Base-by-base conservation (phyloP, 2,113 vertebrate species). In the Sialia sialis region DNA sequence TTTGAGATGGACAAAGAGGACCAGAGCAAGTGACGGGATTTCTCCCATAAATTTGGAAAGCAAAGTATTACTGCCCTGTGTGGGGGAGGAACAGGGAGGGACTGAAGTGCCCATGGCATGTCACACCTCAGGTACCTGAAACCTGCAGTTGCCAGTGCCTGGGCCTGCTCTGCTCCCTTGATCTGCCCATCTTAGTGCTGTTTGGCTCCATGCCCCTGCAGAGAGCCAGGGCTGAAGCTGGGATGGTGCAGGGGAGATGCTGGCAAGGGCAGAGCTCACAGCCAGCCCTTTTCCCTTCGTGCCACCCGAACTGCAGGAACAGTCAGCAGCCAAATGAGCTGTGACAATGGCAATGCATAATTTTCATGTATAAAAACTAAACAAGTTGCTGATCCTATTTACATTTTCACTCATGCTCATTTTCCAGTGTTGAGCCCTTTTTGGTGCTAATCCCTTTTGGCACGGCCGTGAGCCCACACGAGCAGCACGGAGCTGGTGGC, bases 321-420 rank as follows among this genome's bases (percentile, higher is more conserved):
- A 5, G 20, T 3, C 4, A 0, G 38, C 79, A 82, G 48, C 54
- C n/a, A 16, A 63, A 43, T 0, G 30, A 86, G 63, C 52, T 38
- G 75, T 8, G 66, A 63, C 22, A 38, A 34, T 0, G 13, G 38
- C 0, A 2, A 55, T 2, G n/a, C 0, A 5, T 15, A 16, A 68
- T 68, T 48, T 52, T 41, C 56, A 54, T 0, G 4, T 26, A 13
- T 16, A 38, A 79, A 79, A 86, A 43, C 32, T 6, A 59, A 63
- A 56, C 55, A 21, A 72, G 36, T 44, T n/a, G 34, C 59, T 88
- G 68, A 69, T 75, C 72, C 64, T 49, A 29, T 62, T 88, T 41
- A 23, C 38, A 13, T 69, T 79, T 79, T 54, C n/a, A 49, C 43
- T 80, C 67, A 20, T 1, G 49, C 32, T 49, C 41, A 13, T 79